Conservation (phyloP, 1,140 invertebrate species). For the Drosophila ambigua region DNA sequence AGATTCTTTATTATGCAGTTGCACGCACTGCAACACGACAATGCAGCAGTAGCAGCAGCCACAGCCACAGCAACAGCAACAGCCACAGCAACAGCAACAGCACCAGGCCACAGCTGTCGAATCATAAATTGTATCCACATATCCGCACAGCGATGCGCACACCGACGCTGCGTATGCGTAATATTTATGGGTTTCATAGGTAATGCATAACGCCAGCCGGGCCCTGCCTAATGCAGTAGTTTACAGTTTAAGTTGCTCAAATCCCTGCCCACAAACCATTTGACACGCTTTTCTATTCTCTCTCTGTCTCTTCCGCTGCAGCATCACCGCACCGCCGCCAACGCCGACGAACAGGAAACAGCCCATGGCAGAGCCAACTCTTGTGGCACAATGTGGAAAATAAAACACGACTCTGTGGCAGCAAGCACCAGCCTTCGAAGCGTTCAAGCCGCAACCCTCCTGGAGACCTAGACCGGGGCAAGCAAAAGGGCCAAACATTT, state of each 20-base stretch:
- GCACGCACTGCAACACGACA: slow-evolving; percentile 1
- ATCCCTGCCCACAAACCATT: slow-evolving; percentile 7
- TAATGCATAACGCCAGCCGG: slow-evolving; percentile 3
- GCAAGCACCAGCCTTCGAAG: slow-evolving; percentile 12
- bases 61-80: too few relatives aligned
- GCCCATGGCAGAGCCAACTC: slow-evolving; percentile 21
- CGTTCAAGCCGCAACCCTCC: neutral
- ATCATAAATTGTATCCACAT: slow-evolving; percentile 34
- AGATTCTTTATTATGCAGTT: slow-evolving; percentile 47
- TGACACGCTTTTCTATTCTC: neutral
- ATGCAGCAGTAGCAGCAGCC: neutral
- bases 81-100: too few relatives aligned
- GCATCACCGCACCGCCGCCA: slow-evolving; percentile 43
- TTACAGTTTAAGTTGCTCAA: neutral
- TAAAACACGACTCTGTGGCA: slow-evolving; percentile 66
- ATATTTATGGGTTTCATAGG: slow-evolving; percentile 34
- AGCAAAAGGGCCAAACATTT: slow-evolving; percentile 18
- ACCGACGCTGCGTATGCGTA: slow-evolving; percentile 17
- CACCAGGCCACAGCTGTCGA: slow-evolving; percentile 5
- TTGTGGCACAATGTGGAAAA: slow-evolving; percentile 73
- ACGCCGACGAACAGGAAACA: slow-evolving; percentile 29
- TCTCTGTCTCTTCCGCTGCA: slow-evolving; percentile 14
- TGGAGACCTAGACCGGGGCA: slow-evolving; percentile 47
- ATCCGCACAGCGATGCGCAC: slow-evolving; percentile 8
- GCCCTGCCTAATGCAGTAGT: neutral